A percentile compares a stretch with the other conserved stretches of the same genome.
These are phyloP conservation scores for Poeciliopsis turrubarensis DNA, from an alignment of 2,113 vertebrate genomes.

Conservation along the genomic window DNA sequence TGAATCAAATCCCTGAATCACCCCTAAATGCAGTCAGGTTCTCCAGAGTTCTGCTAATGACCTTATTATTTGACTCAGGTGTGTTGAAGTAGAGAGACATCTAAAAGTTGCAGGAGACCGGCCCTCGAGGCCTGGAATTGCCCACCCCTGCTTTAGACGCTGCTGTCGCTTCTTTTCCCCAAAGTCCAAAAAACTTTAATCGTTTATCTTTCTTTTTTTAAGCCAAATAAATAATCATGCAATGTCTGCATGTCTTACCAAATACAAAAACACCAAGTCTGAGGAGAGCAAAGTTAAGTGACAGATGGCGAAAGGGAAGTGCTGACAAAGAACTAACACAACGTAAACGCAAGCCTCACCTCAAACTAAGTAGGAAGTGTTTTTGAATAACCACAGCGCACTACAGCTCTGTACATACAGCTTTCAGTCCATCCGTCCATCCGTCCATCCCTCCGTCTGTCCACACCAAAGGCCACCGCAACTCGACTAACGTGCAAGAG, in stretches of 20 bases:
- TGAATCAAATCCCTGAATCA: too few species aligned
- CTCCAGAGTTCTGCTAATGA: too few species aligned
- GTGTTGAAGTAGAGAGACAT: too few species aligned
- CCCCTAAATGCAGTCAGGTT: too few species aligned
- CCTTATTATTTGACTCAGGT: too few species aligned
- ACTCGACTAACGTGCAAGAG: conserved; percentile 59
- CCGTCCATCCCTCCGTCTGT: conserved; percentile 57
- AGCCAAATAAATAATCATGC: conserved; percentile 81
- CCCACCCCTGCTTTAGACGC: conserved; percentile 82
- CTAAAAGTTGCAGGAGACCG: too few species aligned
- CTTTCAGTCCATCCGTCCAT: conserved; percentile 56
- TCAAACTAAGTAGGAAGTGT: not conserved
- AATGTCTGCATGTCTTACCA: conserved; percentile 77
- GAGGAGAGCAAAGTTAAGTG: conserved; percentile 52
- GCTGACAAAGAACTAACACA: not conserved
- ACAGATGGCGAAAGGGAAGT: not conserved
- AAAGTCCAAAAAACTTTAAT: conserved; percentile 64
- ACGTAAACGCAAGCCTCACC: conserved; percentile 35
- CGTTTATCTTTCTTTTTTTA: conserved; percentile 48
- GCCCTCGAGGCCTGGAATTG: too few species aligned
- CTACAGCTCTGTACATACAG: conserved; percentile 34
- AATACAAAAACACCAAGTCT: conserved; percentile 72
- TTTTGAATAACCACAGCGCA: conserved; percentile 4
- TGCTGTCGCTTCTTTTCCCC: conserved; percentile 77
- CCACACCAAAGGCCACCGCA: conserved; percentile 79